Percentiles rank a stretch among this genome's conserved stretches.
Conservation (phyloP, 1,140 invertebrate genomes). For the Sitobion miscanthi region DNA sequence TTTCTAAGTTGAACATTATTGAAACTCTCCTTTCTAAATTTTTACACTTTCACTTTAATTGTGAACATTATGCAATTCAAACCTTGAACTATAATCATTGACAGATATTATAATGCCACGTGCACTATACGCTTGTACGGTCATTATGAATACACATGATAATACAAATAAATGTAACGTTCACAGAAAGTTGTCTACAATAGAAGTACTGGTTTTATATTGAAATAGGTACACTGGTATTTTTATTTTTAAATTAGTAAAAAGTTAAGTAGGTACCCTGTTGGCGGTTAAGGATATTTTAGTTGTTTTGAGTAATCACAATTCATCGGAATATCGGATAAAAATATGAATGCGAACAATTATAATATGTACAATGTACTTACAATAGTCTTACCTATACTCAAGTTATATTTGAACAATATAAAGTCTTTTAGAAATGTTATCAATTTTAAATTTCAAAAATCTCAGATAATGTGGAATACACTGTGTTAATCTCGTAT, state of each 20-base stretch:
- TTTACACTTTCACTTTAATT: conserved; percentile 51
- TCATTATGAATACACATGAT: background rate
- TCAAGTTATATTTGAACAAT: background rate
- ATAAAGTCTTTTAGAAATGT: background rate
- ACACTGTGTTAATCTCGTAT: background rate
- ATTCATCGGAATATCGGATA: background rate
- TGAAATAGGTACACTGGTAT: background rate
- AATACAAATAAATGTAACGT: background rate
- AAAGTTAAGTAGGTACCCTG: background rate
- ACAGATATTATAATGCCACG: conserved; percentile 24
- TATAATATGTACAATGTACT: too few species aligned
- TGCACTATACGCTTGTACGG: background rate
- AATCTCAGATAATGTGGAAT: background rate
- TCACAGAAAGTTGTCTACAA: background rate
- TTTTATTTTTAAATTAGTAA: background rate
- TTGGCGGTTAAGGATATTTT: background rate
- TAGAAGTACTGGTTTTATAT: background rate
- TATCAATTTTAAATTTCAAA: background rate
- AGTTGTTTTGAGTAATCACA: background rate
- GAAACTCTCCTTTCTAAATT: conserved; percentile 42
- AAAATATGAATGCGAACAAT: background rate
- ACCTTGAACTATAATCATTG: conserved; percentile 51
- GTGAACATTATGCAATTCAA: conserved; percentile 50
- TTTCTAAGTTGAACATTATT: background rate
- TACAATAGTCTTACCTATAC: too few species aligned